Conservation (phyloP, 35 echinoderm and acorn worm genomes). For the Holothuria glaberrima region DNA sequence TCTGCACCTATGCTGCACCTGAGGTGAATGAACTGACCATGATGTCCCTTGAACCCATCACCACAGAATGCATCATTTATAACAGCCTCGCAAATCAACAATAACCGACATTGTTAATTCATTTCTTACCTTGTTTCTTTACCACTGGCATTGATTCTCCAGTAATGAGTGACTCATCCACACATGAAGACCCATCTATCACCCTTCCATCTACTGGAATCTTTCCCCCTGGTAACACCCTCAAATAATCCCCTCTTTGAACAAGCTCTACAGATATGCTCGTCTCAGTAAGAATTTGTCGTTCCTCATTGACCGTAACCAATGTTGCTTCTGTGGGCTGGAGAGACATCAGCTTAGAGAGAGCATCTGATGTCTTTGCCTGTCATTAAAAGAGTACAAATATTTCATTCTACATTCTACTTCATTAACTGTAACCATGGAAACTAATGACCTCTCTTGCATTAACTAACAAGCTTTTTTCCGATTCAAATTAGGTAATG, state of each 20-base stretch:
- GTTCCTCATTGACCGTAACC: slow-evolving; percentile 74
- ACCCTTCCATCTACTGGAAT: slow-evolving; percentile 97
- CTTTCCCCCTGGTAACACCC: slow-evolving; percentile 91
- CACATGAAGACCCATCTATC: slow-evolving; percentile 80
- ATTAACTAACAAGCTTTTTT: too few relatives aligned
- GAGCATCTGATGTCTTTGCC: slow-evolving; percentile 95
- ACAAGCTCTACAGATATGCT: slow-evolving; percentile 90
- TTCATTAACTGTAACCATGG: too few relatives aligned
- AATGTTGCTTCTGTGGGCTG: slow-evolving; percentile 88
- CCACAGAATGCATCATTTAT: too few relatives aligned
- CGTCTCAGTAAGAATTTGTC: slow-evolving; percentile 65
- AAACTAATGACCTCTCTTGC: too few relatives aligned
- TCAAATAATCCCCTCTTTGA: slow-evolving; percentile 73
- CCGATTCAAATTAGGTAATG: too few relatives aligned
- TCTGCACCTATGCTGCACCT: too few relatives aligned
- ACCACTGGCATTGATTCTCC: slow-evolving; percentile 98
- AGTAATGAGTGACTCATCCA: slow-evolving; percentile 93
- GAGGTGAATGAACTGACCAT: too few relatives aligned
- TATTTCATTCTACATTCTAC: too few relatives aligned
- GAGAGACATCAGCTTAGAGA: slow-evolving; percentile 96
- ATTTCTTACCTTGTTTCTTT: slow-evolving; percentile 85
- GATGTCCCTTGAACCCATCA: too few relatives aligned
- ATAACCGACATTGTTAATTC: not conserved
- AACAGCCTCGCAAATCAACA: too few relatives aligned
- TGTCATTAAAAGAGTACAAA: not conserved